Evolutionary conservation across 2,797 vertebrate genomes (phyloP), one percentile per base, ranked within the genome.

Genomic region (Saxicola maurus): DNA sequence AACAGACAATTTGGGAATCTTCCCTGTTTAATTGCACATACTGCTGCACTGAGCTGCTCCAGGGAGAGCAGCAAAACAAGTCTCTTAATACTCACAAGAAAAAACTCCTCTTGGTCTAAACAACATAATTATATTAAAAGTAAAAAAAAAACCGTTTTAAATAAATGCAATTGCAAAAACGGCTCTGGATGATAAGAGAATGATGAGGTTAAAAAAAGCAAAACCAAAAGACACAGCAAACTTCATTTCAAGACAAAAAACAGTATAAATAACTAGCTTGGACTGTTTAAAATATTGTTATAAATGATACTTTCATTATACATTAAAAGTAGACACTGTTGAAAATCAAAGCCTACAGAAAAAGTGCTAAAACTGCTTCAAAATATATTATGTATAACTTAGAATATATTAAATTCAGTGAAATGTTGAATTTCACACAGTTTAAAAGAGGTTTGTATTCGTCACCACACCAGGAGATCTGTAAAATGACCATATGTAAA

Each of bases 141-240:
- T 60, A 7, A 69, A 91, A 80, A 80, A 82, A 79, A 38, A 7
- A 60, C 5, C 17, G 20, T 81, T 86, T 82, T 48, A 89, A 91
- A 82, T 35, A 83, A 91, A 73, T 33, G 24, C 45, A 56, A 59
- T n/a, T 55, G 33, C 21, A 69, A 78, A 89, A 84, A 72, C 62
- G 38, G 42, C 80, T 83, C 75, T 43, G 90, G 27, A 30, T 86
- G 30, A 82, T 88, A 65, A 84, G 66, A 61, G 71, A 86, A 88
- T 7, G 52, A 42, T 59, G 84, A 75, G 19, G 56, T 60, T 60
- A 89, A 91, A 93, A 68, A 89, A 92, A 87, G 56, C 68, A 91
- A 68, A 89, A 5, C 13, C 30, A 85, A 82, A 75, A 25, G 25
- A 73, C 11, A 46, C 4, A 35, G 46, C 38, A 82, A 91, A 68